Evolutionary conservation across 2,113 vertebrate genomes (phyloP).

Genomic region (Choloepus hoffmanni): DNA sequence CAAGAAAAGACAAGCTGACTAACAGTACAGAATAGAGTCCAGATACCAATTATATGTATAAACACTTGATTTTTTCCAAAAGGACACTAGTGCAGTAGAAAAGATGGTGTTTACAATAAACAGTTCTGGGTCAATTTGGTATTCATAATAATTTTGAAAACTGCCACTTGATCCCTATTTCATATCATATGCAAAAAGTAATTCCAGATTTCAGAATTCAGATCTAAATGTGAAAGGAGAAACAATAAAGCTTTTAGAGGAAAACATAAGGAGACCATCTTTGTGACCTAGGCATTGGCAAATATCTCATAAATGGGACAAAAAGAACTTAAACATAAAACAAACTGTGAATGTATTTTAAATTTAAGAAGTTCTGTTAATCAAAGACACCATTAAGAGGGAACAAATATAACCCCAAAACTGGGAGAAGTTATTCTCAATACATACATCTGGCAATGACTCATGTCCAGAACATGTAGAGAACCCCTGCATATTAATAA

Average conservation of each 20-base stretch:
- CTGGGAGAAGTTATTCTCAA: background rate
- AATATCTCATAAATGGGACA: constrained; percentile 21
- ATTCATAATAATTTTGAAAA: background rate
- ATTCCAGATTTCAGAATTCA: constrained; percentile 24
- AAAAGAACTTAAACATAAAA: background rate
- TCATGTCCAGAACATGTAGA: background rate
- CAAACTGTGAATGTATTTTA: background rate
- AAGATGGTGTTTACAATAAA: constrained; percentile 44
- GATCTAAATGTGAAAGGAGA: background rate
- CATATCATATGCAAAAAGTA: background rate
- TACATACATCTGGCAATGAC: background rate
- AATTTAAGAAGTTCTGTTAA: background rate
- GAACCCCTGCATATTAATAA: background rate
- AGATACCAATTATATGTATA: background rate
- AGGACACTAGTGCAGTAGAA: background rate
- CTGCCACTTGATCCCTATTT: background rate
- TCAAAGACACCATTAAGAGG: background rate
- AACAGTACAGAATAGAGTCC: background rate
- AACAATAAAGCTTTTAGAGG: background rate
- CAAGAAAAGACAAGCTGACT: background rate
- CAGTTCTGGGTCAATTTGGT: constrained; percentile 31
- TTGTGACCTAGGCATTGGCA: background rate
- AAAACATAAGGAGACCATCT: background rate
- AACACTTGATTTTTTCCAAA: background rate
- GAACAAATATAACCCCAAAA: background rate